Evolutionary conservation across 2,113 vertebrate species (phyloP).

Genomic region (Macrotus californicus): DNA sequence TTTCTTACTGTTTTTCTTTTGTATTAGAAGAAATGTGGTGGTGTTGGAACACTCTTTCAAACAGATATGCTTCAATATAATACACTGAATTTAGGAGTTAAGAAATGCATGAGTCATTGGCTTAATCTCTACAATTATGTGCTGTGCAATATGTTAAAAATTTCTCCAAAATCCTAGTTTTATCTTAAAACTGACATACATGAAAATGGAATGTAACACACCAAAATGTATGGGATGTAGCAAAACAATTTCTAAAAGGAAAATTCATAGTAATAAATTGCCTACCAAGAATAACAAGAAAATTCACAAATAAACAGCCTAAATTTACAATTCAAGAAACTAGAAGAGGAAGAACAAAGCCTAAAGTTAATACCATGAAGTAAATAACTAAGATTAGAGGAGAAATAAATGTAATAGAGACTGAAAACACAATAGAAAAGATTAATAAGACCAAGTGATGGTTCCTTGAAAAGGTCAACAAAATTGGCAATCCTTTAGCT

Average conservation of each 20-base stretch:
- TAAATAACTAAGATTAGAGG: not conserved
- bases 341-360: too few relatives aligned
- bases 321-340: too few relatives aligned
- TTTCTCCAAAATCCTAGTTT: not conserved
- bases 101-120: not conserved
- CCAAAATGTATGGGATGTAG: not conserved
- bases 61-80: not conserved
- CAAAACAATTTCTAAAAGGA: too few relatives aligned
- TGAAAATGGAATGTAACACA: not conserved
- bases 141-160: not conserved
- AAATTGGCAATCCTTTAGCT: not conserved
- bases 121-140: not conserved
- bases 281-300: too few relatives aligned
- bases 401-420: not conserved
- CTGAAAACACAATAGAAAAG: not conserved
- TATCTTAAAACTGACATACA: not conserved
- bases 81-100: not conserved
- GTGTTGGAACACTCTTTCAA: not conserved
- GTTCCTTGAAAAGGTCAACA: not conserved
- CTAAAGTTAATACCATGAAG: not conserved
- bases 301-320: too few relatives aligned
- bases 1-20: not conserved
- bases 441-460: not conserved
- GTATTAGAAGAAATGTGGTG: not conserved
- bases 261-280: too few relatives aligned